Conservation (phyloP, 2,797 vertebrate species). For the Acrossocheilus wenchowensis region DNA sequence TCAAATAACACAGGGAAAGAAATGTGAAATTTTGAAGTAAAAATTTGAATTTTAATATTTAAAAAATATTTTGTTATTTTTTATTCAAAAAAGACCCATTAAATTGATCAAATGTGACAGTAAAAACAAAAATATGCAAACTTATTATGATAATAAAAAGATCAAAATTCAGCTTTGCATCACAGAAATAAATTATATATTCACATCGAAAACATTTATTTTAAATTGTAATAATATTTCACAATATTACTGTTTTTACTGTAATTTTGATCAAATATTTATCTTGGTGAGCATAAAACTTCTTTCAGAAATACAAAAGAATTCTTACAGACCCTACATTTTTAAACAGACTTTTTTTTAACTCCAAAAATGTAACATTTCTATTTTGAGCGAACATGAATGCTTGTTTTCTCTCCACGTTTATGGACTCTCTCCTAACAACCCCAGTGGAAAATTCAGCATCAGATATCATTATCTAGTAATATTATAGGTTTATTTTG, state of each 20-base stretch:
- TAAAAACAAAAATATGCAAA: not conserved
- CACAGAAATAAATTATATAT: not conserved
- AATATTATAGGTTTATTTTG: not conserved
- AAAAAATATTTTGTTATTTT: not conserved
- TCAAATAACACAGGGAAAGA: not conserved
- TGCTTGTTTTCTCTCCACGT: not conserved
- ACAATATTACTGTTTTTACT: not conserved
- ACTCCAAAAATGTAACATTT: not conserved
- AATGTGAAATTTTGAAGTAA: not conserved
- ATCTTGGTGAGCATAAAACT: not conserved
- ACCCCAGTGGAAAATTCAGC: not conserved
- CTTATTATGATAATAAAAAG: not conserved
- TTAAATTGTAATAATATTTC: not conserved
- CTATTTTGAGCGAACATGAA: not conserved
- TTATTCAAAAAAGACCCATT: not conserved
- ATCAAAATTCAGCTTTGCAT: not conserved
- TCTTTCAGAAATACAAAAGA: not conserved
- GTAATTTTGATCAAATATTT: not conserved
- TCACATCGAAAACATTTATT: not conserved
- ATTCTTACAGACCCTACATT: too few relatives aligned
- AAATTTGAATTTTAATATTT: not conserved
- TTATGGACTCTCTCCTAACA: not conserved
- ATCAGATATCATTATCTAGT: not conserved
- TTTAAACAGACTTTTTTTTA: not conserved
- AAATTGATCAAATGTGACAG: not conserved